Percentiles rank a stretch among this genome's conserved stretches.
Evolutionary conservation across 2,113 vertebrate species (phyloP).

Genomic region (Bufo gargarizans): DNA sequence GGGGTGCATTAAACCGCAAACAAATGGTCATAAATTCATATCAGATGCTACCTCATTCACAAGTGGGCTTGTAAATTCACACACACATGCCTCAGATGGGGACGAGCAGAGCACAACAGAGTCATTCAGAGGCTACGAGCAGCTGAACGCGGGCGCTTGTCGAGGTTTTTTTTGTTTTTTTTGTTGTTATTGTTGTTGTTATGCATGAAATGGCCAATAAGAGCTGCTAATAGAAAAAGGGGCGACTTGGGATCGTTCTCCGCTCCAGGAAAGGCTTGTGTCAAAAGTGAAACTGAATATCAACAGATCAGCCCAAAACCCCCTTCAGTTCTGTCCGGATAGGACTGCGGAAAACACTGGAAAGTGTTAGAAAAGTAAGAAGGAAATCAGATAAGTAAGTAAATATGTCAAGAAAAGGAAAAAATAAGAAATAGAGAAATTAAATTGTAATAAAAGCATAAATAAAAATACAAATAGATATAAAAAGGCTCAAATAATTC

Average conservation of each 20-base stretch:
- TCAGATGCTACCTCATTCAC: conserved; percentile 77
- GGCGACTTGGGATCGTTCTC: conserved; percentile 33
- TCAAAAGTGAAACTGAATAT: conserved; percentile 21
- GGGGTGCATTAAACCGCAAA: conserved; percentile 72
- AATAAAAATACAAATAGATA: not conserved
- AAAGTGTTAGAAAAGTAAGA: not conserved
- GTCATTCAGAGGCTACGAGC: conserved; percentile 63
- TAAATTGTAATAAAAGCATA: not conserved
- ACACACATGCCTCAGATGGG: conserved; percentile 61
- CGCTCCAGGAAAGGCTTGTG: not conserved
- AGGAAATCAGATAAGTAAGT: too few species aligned
- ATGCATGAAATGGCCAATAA: conserved; percentile 52
- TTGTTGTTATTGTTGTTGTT: not conserved
- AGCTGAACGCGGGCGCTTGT: conserved; percentile 67
- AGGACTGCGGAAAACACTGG: not conserved
- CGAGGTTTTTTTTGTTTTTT: conserved; percentile 30
- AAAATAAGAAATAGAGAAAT: not conserved
- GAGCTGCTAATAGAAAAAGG: not conserved
- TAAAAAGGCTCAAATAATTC: too few species aligned
- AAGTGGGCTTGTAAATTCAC: conserved; percentile 69
- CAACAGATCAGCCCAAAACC: not conserved
- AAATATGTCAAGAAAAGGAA: too few species aligned
- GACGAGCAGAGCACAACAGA: conserved; percentile 60
- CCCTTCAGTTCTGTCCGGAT: too few species aligned
- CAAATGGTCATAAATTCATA: conserved; percentile 74